Percentiles rank a stretch among this genome's conserved stretches.
Evolutionary conservation across 2,113 vertebrate species (phyloP).

Genomic region (Epinephelus cyanopodus): DNA sequence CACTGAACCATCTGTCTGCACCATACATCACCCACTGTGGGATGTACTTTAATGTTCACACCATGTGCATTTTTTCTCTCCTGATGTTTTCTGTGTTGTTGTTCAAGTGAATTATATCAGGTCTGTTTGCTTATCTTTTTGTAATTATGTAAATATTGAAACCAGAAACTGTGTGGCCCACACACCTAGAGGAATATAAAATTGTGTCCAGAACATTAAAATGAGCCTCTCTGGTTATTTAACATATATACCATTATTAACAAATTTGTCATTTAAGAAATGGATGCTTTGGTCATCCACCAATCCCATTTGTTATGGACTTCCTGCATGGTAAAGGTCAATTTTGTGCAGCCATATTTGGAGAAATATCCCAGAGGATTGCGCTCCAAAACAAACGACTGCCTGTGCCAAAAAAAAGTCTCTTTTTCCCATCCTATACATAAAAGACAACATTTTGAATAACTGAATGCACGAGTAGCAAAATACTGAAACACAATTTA

Average conservation of each 20-base stretch:
- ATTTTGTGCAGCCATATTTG: constrained; percentile 11
- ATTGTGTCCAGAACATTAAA: background rate
- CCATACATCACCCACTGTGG: background rate
- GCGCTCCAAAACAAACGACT: constrained; percentile 18
- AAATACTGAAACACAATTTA: constrained; percentile 25
- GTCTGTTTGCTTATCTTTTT: background rate
- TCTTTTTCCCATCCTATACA: background rate
- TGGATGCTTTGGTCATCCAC: constrained; percentile 6
- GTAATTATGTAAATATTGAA: background rate
- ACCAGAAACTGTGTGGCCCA: background rate
- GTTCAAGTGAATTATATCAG: background rate
- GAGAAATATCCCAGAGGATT: constrained; percentile 25
- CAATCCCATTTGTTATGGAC: constrained; percentile 22
- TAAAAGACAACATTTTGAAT: constrained; percentile 25
- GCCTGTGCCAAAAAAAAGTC: constrained; percentile 14
- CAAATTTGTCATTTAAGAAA: constrained; percentile 24
- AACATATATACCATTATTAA: background rate
- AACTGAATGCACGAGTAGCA: constrained; percentile 19
- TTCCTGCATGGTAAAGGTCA: background rate
- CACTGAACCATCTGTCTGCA: constrained; percentile 47
- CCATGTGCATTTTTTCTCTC: background rate
- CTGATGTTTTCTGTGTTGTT: constrained; percentile 4
- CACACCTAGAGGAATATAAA: background rate
- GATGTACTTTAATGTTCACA: constrained; percentile 1
- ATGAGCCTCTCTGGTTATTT: background rate